Conservation (phyloP, 2,888 invertebrate species). For the Anagyrus pseudococci region DNA sequence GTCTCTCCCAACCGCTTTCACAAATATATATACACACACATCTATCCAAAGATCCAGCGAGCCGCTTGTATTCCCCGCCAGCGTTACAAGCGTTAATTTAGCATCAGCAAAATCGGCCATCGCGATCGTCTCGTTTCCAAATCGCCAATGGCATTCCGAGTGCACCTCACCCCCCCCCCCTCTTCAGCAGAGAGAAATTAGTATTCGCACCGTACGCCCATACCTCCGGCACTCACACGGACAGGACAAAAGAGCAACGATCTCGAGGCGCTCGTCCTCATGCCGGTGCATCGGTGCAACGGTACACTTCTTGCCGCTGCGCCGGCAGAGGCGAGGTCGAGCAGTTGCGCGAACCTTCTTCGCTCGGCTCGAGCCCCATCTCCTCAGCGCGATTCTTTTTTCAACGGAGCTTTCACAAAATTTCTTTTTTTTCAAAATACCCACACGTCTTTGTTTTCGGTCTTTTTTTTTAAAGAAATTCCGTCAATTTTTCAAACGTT, state of each 20-base stretch:
- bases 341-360: constrained; percentile 10
- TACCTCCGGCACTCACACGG: background rate
- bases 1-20: too few relatives aligned
- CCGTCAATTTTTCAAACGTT: too few relatives aligned
- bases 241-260: constrained; percentile 35
- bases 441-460: too few relatives aligned
- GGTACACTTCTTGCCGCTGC: constrained; percentile 41
- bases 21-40: background rate
- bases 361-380: too few relatives aligned
- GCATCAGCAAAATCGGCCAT: too few relatives aligned
- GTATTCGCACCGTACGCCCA: constrained; percentile 20
- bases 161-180: background rate
- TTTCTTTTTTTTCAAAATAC: too few relatives aligned
- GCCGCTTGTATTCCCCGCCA: background rate
- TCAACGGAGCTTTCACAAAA: too few relatives aligned
- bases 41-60: background rate
- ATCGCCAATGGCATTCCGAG: background rate
- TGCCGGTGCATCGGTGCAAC: constrained; percentile 42
- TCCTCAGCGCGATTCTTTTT: too few relatives aligned
- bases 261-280: constrained; percentile 12
- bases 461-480: too few relatives aligned
- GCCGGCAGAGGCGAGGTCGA: constrained; percentile 60
- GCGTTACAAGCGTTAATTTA: too few relatives aligned
- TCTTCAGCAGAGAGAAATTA: constrained; percentile 14
- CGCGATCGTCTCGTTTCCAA: background rate